Evolutionary conservation across 2,797 vertebrate genomes (phyloP).

Genomic region (Rhadinocentrus ornatus): DNA sequence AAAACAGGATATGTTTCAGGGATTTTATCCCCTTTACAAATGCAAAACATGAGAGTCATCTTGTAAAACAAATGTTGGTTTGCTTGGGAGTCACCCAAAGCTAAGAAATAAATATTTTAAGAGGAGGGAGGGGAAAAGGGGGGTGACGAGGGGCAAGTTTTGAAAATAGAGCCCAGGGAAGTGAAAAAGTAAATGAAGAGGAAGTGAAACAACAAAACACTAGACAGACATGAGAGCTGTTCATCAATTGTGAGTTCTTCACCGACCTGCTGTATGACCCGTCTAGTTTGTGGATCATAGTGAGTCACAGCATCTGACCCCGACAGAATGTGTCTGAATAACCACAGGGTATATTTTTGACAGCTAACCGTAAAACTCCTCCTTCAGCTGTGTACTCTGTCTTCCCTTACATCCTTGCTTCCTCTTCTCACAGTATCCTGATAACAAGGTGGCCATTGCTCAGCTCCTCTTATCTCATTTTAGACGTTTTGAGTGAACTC

Average conservation of each 20-base stretch:
- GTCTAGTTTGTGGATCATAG: constrained; percentile 45
- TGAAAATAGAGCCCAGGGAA: not conserved
- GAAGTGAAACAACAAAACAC: constrained; percentile 32
- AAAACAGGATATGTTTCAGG: constrained; percentile 36
- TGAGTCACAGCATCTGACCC: constrained; percentile 53
- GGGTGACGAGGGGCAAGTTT: not conserved
- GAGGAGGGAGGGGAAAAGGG: not conserved
- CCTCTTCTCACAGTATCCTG: constrained; percentile 23
- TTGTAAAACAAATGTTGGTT: constrained; percentile 56
- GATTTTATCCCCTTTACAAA: constrained; percentile 51
- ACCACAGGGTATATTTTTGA: constrained; percentile 38
- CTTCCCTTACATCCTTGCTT: constrained; percentile 14
- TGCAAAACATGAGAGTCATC: constrained; percentile 42
- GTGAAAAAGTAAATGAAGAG: not conserved
- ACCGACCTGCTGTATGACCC: constrained; percentile 63
- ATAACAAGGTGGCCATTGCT: constrained; percentile 55
- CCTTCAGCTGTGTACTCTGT: not conserved
- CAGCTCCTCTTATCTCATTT: constrained; percentile 57
- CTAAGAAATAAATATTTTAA: constrained; percentile 18
- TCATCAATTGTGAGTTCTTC: constrained; percentile 55
- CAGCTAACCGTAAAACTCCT: constrained; percentile 30
- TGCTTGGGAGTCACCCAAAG: constrained; percentile 35
- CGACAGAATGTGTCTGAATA: constrained; percentile 58
- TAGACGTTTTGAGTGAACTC: constrained; percentile 48
- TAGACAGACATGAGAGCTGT: constrained; percentile 28